These are phyloP conservation scores for Eucidaris tribuloides DNA, from an alignment of 35 echinoderm and acorn worm genomes.

Conservation along the genomic window DNA sequence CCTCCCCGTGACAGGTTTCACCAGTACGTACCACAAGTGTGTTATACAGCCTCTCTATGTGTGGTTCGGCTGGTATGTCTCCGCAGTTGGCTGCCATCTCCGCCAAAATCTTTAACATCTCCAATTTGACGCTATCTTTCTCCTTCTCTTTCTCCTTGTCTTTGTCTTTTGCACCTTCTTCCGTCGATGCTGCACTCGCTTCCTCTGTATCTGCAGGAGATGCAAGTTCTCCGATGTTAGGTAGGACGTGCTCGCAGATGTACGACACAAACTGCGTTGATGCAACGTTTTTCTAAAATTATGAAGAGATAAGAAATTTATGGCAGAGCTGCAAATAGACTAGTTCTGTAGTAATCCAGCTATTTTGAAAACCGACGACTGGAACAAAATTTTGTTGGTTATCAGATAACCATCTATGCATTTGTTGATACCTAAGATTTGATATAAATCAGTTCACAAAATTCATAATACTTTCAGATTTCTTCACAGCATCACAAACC, in stretches of 20 bases:
- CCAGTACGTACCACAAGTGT: constrained; percentile 75
- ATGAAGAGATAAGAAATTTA: constrained; percentile 9
- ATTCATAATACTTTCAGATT: no score
- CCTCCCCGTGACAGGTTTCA: no score
- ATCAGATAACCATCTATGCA: no score
- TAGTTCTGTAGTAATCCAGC: no score
- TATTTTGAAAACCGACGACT: no score
- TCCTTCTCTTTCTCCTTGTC: constrained; percentile 20
- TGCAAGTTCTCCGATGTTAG: constrained; percentile 44
- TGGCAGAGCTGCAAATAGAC: no score
- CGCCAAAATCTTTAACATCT: constrained; percentile 69
- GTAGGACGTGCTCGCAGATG: constrained; percentile 82
- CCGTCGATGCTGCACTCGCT: background rate
- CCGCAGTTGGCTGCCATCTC: constrained; percentile 59
- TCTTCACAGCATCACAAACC: no score
- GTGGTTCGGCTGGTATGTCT: constrained; percentile 35
- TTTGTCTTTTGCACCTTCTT: background rate
- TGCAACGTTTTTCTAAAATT: constrained; percentile 77
- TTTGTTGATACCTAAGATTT: no score
- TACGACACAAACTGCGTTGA: constrained; percentile 89
- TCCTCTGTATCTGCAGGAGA: constrained; percentile 26
- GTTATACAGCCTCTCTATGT: constrained; percentile 51
- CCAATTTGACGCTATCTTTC: constrained; percentile 44
- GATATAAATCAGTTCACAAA: no score
- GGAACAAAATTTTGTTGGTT: no score